Evolutionary conservation across 2,797 vertebrate genomes (phyloP), one percentile per base, ranked within the genome.

Genomic region (Pangasius larnaudii): DNA sequence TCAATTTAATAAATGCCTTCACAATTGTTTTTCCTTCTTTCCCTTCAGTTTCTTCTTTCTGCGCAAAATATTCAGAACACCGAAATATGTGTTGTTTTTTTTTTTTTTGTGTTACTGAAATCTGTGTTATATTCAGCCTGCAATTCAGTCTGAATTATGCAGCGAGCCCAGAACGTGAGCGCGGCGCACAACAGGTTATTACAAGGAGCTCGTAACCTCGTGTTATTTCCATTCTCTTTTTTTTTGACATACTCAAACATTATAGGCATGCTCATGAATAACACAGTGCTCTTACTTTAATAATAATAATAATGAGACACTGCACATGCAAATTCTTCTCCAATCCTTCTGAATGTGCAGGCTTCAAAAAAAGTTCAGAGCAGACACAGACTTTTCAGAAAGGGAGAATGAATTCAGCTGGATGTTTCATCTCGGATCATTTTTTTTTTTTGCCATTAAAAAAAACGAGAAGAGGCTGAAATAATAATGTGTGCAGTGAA

Each of bases 401-500:
- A 24, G 49, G 19, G 19, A 51, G 46, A 69, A 84, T 5, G 9
- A 56, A 27, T 85, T 49, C 83, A 58, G 84, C 49, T 39, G 84
- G 30, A 39, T 74, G 51, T 72, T 85, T 74, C 84, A 85, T 71
- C 67, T 58, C 14, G 18, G 71, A 61, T 85, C 3, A 19, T 61
- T 61, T 58, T 85, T 61, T 61, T 58, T 85, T 75, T 85, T 85
- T 39, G 30, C 30, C 22, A 59, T 59, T 74, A 19, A 46, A 84
- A 85, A 85, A 59, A 79, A 46, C 42, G 30, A 61, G 51, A 39
- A 27, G n/a, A 67, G 61, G 59, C 11, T 14, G 46, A 58, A 83
- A 49, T 58, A 78, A 86, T 89, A 81, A 83, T 61, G 69, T n/a
- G 27, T 59, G n/a, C 30, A 56, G 58, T 61, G 56, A 86, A 42